These are phyloP conservation scores for Lophochroa leadbeateri DNA, from an alignment of 2,113 vertebrate genomes.

Conservation along the genomic window DNA sequence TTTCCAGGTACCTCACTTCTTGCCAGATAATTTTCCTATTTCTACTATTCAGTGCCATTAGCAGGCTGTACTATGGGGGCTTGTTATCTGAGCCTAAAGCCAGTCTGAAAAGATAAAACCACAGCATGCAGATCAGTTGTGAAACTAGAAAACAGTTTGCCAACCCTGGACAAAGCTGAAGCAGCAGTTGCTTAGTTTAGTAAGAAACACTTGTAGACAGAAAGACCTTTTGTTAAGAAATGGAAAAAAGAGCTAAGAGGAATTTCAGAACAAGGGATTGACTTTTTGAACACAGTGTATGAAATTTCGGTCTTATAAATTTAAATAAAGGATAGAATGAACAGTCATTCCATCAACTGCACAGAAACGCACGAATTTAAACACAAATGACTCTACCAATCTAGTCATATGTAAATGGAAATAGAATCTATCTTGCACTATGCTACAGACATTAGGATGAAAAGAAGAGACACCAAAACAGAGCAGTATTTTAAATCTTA, in stretches of 20 bases:
- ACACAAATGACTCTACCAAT: neutral
- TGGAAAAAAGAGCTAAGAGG: rapidly evolving
- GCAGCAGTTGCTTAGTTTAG: neutral
- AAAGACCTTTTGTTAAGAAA: neutral
- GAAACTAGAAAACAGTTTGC: neutral
- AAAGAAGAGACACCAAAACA: neutral
- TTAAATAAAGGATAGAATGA: neutral
- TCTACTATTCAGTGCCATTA: neutral
- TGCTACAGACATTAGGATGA: neutral
- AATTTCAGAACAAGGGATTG: neutral
- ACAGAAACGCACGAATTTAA: neutral
- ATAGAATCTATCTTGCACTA: neutral
- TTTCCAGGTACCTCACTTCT: neutral
- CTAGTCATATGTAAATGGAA: neutral
- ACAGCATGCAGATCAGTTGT: neutral
- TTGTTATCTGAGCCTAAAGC: neutral
- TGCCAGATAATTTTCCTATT: neutral
- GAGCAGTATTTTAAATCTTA: neutral
- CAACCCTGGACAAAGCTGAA: neutral
- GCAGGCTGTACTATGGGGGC: neutral
- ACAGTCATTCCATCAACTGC: neutral
- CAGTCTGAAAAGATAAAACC: neutral
- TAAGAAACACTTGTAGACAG: neutral
- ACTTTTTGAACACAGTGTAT: neutral
- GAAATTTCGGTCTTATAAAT: neutral